Conservation (phyloP, 2,113 vertebrate species). For the Python bivittatus region DNA sequence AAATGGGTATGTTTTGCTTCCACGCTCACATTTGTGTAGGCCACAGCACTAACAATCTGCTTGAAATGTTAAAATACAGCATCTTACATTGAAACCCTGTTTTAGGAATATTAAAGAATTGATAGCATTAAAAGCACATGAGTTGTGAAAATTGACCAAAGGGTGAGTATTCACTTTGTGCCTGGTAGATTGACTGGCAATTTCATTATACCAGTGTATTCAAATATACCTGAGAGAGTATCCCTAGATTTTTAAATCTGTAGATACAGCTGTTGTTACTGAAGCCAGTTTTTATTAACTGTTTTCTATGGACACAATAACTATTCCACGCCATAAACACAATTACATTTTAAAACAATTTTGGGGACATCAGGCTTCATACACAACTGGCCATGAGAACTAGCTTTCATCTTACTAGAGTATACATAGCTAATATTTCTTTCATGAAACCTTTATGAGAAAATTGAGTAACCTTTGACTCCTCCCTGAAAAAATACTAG, state of each 20-base stretch:
- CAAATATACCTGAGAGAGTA: not conserved
- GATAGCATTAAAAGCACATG: not conserved
- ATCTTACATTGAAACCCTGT: not conserved
- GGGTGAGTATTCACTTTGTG: not conserved
- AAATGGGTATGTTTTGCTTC: not conserved
- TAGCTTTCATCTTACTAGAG: not conserved
- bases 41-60: not conserved
- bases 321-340: not conserved
- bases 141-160: not conserved
- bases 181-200: not conserved
- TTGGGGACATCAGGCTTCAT: not conserved
- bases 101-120: not conserved
- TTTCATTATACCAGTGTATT: not conserved
- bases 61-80: not conserved
- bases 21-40: accelerated
- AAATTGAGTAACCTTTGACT: not conserved
- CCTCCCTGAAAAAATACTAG: not conserved
- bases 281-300: not conserved
- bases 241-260: not conserved
- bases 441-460: not conserved
- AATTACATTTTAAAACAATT: not conserved
- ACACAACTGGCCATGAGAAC: not conserved
- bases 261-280: not conserved
- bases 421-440: not conserved
- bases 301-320: not conserved